Base-by-base conservation (phyloP, 2,888 invertebrate genomes). In the Oscheius sp. region DNA sequence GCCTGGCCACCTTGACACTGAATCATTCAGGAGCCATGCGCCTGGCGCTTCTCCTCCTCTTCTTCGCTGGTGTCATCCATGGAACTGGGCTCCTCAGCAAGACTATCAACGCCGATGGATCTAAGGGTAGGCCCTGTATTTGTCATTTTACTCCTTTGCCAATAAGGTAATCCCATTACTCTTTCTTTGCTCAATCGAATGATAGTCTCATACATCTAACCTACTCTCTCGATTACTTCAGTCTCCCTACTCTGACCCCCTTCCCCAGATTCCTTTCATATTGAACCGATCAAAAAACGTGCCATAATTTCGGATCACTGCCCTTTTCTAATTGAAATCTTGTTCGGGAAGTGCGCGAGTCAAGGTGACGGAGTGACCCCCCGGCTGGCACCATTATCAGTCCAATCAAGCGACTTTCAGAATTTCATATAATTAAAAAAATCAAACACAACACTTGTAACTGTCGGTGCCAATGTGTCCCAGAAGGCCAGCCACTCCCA, bases 101-200 rank as follows among this genome's bases (percentile, higher is more conserved):
- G 57, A 77, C 77, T 33, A 63, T 77, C 9, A 64, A 75, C 33
- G 57, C 73, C 28, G 77, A 77, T 71, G 77, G 77, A 56, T 67
- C 67, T 12, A 72, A 68, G 70, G 77, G 77, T 74, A 20, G 30
- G 66, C 38, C 32, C 8, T 36, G n/a, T n/a, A n/a, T n/a, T n/a
- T n/a, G n/a, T n/a, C n/a, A n/a, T n/a, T n/a, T 56, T 24, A 17
- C 36, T 57, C 22, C 41, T 89, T 41, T 93, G 87, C 78, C 30
- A 50, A n/a, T 20, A 8, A 47, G 9, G n/a, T 38, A 9, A 38
- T 47, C 17, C 47, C 47, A 8, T 47, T n/a, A 20, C 28, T 49
- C 24, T 49, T 3, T 49, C 28, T 49, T 49, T 14, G 3, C 8
- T 49, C 24, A 22, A 26, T 20, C 24, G 24, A 17, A 17, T 41